These are phyloP conservation scores for Hippocampus guttulatus DNA, from an alignment of 2,113 vertebrate species.

Conservation along the genomic window DNA sequence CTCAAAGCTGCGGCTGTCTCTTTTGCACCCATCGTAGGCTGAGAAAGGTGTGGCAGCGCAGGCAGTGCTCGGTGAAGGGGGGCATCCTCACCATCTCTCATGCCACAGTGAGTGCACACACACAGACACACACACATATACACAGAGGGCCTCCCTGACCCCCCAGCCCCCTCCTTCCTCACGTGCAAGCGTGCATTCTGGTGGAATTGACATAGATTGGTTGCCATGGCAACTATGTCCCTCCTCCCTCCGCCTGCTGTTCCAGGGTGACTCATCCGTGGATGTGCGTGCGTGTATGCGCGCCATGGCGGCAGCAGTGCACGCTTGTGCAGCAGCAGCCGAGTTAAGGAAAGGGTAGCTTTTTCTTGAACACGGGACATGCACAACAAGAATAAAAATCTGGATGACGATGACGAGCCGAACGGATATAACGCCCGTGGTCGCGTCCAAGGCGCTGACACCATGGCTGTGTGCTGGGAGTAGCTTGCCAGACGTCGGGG, in stretches of 20 bases:
- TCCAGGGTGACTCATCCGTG: constrained; percentile 60
- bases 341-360: neutral
- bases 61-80: constrained; percentile 78
- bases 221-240: constrained; percentile 59
- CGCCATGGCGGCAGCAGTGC: neutral
- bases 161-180: neutral
- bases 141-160: neutral
- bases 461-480: neutral
- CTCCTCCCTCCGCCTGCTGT: constrained; percentile 35
- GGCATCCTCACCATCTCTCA: constrained; percentile 79
- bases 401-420: neutral
- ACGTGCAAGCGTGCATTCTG: constrained; percentile 36
- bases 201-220: constrained; percentile 63
- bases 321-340: constrained; percentile 5
- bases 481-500: neutral
- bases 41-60: constrained; percentile 79
- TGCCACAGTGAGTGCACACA: constrained; percentile 70
- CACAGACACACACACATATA: neutral
- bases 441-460: neutral
- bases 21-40: constrained; percentile 57
- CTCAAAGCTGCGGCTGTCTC: neutral
- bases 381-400: neutral
- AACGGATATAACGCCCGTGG: neutral
- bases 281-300: constrained; percentile 18
- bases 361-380: neutral